phyloP scores from a whole-genome alignment of 2,888 invertebrate genomes.

The Bibio marci region DNA sequence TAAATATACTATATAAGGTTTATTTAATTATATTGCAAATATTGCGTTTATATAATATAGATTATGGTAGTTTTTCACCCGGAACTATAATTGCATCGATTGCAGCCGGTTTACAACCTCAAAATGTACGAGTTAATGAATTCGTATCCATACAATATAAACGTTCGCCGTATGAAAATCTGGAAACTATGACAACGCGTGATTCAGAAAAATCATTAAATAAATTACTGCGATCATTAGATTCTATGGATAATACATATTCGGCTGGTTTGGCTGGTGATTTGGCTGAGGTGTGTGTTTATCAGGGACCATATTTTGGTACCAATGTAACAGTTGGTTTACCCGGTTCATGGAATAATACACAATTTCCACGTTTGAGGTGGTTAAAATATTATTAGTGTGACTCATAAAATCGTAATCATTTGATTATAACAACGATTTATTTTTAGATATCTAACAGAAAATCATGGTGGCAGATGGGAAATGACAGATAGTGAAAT shows the following conservation, averaged over 20 bases:
- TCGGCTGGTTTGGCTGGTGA: slow-evolving; percentile 46
- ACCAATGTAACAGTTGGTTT: slow-evolving; percentile 34
- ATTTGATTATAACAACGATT: too few relatives aligned
- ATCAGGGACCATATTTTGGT: slow-evolving; percentile 39
- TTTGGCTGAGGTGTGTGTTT: slow-evolving; percentile 46
- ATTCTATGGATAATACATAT: slow-evolving; percentile 37
- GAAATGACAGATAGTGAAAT: slow-evolving; percentile 52
- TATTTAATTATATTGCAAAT: too few relatives aligned
- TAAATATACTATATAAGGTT: too few relatives aligned
- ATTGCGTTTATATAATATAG: too few relatives aligned
- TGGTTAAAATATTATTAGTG: slow-evolving; percentile 1
- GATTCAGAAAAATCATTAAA: slow-evolving; percentile 11
- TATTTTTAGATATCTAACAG: slow-evolving; percentile 33
- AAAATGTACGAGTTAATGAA: slow-evolving; percentile 34
- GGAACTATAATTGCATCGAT: slow-evolving; percentile 41
- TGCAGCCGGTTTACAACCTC: slow-evolving; percentile 41
- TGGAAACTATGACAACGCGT: slow-evolving; percentile 19
- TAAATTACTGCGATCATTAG: slow-evolving; percentile 6
- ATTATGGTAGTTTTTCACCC: slow-evolving; percentile 41
- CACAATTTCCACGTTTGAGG: slow-evolving; percentile 33
- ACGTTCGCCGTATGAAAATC: slow-evolving; percentile 5
- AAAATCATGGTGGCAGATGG: slow-evolving; percentile 34
- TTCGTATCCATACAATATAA: slow-evolving; percentile 16
- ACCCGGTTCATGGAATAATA: slow-evolving; percentile 47
- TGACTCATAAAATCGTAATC: too few relatives aligned